Evolutionary conservation across 2,113 vertebrate genomes (phyloP), one percentile per base, ranked within the genome.

Genomic region (Hylia prasina): DNA sequence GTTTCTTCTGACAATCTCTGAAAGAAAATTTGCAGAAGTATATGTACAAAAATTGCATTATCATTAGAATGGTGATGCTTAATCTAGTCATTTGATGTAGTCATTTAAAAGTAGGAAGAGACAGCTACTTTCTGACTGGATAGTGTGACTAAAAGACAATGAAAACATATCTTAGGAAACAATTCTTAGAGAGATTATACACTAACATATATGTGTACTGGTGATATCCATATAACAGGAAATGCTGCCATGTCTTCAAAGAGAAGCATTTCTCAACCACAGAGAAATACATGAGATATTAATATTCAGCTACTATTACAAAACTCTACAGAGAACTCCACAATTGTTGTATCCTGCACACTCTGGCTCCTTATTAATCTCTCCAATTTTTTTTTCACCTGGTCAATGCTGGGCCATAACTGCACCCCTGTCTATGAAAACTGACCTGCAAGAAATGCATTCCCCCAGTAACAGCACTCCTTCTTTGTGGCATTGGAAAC

Each of bases 1-100:
- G 77, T 79, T 90, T 87, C 58, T 86, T 80, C 76, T 75, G 51
- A 91, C 63, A 91, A 25, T 82, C 35, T 81, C 66, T 50, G 58
- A 93, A 75, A 2, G 10, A 63, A 68, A 94, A 82, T 91, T 92
- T 89, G 31, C 10, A 80, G 53, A 82, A 73, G n/a, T 66, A 25
- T 4, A 0, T 35, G n/a, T 35, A 76, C 40, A 83, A 90, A 85
- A 87, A 71, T 42, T 39, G 2, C n/a, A 31, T 47, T 45, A 79
- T 31, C 33, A 35, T 76, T 47, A 51, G 21, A 91, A 45, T 71
- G n/a, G n/a, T 45, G 68, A 75, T 42, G 20, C 10, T 76, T 63
- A 45, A 75, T 27, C 47, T 66, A 44, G 48, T 54, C 2, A 45
- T 75, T 86, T 93, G 21, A 75, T 65, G 39, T 44, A 81, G 24